These are phyloP conservation scores for Drosophila gaucha DNA, from an alignment of 2,888 invertebrate genomes.

Conservation along the genomic window DNA sequence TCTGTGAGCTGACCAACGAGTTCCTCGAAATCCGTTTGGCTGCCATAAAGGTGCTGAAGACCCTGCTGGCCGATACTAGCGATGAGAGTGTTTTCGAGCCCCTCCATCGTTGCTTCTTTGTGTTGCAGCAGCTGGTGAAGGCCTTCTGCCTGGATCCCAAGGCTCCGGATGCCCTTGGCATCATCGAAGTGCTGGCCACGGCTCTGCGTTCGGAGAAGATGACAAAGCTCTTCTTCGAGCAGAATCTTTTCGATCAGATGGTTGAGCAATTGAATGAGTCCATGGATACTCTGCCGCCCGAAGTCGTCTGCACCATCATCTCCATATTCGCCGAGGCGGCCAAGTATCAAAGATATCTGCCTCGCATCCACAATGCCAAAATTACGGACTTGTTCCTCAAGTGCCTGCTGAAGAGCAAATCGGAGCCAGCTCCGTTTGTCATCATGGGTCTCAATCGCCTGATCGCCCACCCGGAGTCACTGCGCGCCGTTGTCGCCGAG, in stretches of 20 bases:
- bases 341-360: slow-evolving; percentile 59
- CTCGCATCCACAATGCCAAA: slow-evolving; percentile 58
- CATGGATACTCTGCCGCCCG: slow-evolving; percentile 27
- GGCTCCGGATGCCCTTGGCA: slow-evolving; percentile 49
- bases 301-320: slow-evolving; percentile 61
- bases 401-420: slow-evolving; percentile 61
- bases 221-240: slow-evolving; percentile 77
- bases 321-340: slow-evolving; percentile 75
- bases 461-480: slow-evolving; percentile 58
- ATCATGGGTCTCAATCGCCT: slow-evolving; percentile 74
- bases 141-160: slow-evolving; percentile 59
- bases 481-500: slow-evolving; percentile 58
- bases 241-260: slow-evolving; percentile 75
- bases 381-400: slow-evolving; percentile 66
- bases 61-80: slow-evolving; percentile 64
- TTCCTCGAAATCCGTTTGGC: slow-evolving; percentile 72
- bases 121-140: slow-evolving; percentile 73
- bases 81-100: slow-evolving; percentile 58
- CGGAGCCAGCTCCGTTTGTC: slow-evolving; percentile 54
- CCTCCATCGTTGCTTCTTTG: slow-evolving; percentile 47
- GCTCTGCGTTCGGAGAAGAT: slow-evolving; percentile 75
- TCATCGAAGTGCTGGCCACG: slow-evolving; percentile 73
- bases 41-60: slow-evolving; percentile 66
- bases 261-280: slow-evolving; percentile 52
- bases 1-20: slow-evolving; percentile 76